phyloP scores from a whole-genome alignment of 2,888 invertebrate species.

The Eristalinus sepulchralis region DNA sequence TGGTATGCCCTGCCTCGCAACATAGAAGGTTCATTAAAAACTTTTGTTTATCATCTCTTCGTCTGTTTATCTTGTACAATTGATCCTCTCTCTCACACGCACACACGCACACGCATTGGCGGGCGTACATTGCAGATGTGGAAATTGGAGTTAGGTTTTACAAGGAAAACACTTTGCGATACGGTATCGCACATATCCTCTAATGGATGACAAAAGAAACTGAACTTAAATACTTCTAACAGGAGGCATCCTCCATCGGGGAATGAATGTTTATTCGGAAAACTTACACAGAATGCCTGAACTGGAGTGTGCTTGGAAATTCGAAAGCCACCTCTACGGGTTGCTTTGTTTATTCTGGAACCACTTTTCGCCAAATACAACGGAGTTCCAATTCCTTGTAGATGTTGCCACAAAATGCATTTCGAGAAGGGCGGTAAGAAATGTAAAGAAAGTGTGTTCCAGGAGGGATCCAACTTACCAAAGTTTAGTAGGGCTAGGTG shows the following conservation, averaged over 20 bases:
- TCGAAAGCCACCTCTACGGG: neutral
- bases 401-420: neutral
- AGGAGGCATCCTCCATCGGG: neutral
- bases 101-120: neutral
- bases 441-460: too few relatives aligned
- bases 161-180: neutral
- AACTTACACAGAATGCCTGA: neutral
- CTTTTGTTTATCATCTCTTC: conserved; percentile 26
- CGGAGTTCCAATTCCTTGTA: neutral
- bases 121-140: too few relatives aligned
- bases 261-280: neutral
- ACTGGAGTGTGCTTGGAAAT: neutral
- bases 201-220: neutral
- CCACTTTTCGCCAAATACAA: neutral
- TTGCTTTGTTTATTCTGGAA: neutral
- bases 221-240: neutral
- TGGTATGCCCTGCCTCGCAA: conserved; percentile 8
- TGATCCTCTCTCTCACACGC: neutral
- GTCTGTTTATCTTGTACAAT: conserved; percentile 31
- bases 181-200: neutral
- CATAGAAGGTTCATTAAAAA: conserved; percentile 46
- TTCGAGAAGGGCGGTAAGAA: too few relatives aligned
- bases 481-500: too few relatives aligned
- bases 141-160: neutral
- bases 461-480: too few relatives aligned